A percentile compares a stretch with the other conserved stretches of the same genome.
Conservation (phyloP, 2,797 vertebrate genomes). For the Micrastur ruficollis region DNA sequence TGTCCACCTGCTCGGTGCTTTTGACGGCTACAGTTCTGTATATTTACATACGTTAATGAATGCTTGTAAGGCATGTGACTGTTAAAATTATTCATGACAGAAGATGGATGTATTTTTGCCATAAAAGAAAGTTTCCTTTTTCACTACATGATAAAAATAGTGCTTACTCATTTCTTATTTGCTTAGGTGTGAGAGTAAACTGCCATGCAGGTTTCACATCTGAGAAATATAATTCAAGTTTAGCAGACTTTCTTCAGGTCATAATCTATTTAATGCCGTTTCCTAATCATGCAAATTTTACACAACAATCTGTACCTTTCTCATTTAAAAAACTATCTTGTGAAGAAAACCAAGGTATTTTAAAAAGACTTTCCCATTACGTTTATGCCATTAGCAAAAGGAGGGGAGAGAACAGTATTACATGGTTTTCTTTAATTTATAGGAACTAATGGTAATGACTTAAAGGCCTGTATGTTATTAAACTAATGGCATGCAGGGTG, state of each 20-base stretch:
- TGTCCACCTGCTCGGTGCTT: not conserved
- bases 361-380: not conserved
- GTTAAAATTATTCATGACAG: not conserved
- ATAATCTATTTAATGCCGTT: not conserved
- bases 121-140: not conserved
- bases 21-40: not conserved
- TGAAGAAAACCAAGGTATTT: not conserved
- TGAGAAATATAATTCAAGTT: not conserved
- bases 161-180: not conserved
- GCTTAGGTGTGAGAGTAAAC: not conserved
- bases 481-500: not conserved
- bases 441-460: not conserved
- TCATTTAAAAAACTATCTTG: not conserved
- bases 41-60: not conserved
- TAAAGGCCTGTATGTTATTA: not conserved
- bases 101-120: not conserved
- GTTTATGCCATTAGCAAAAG: not conserved
- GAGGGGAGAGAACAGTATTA: not conserved
- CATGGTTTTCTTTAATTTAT: not conserved
- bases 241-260: not conserved
- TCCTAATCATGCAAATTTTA: not conserved
- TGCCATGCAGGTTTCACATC: rapidly evolving
- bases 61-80: not conserved
- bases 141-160: not conserved
- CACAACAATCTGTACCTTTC: not conserved